Evolutionary conservation across 2,797 vertebrate species (phyloP).

Genomic region (Lagocephalus sceleratus): DNA sequence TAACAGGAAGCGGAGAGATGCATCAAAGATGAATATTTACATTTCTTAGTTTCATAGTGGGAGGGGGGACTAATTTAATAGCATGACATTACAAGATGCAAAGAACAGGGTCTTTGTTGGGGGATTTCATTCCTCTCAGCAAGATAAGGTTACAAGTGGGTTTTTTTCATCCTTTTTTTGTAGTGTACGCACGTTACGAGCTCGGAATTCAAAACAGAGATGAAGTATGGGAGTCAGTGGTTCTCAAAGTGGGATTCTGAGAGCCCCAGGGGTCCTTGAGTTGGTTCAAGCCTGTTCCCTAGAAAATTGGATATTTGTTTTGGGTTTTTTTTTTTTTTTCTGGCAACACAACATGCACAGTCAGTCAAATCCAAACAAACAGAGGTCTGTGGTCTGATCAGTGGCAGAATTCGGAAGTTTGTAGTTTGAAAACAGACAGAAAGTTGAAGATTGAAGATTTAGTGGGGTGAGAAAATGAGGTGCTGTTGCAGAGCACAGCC

Average conservation of each 20-base stretch:
- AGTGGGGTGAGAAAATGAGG: no score
- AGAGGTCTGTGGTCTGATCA: background rate
- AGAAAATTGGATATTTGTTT: no score
- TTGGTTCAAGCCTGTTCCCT: background rate
- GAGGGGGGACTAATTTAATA: background rate
- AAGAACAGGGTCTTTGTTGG: background rate
- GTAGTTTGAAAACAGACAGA: no score
- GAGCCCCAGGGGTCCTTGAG: background rate
- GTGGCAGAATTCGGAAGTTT: background rate
- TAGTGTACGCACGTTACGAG: conserved; percentile 28
- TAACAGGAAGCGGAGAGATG: background rate
- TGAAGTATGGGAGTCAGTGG: conserved; percentile 9
- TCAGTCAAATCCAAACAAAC: background rate
- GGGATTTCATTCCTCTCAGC: background rate
- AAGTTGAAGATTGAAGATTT: no score
- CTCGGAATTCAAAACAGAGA: conserved; percentile 55
- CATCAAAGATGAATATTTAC: background rate
- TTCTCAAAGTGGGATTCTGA: background rate
- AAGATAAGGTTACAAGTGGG: background rate
- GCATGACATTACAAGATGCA: background rate
- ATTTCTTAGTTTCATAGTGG: no score
- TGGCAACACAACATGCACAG: no score
- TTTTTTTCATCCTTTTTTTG: conserved; percentile 31
- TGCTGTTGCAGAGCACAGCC: no score
- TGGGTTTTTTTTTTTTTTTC: no score